These are phyloP conservation scores for Pteropus rufus DNA, from an alignment of 2,797 vertebrate genomes.

Conservation along the genomic window DNA sequence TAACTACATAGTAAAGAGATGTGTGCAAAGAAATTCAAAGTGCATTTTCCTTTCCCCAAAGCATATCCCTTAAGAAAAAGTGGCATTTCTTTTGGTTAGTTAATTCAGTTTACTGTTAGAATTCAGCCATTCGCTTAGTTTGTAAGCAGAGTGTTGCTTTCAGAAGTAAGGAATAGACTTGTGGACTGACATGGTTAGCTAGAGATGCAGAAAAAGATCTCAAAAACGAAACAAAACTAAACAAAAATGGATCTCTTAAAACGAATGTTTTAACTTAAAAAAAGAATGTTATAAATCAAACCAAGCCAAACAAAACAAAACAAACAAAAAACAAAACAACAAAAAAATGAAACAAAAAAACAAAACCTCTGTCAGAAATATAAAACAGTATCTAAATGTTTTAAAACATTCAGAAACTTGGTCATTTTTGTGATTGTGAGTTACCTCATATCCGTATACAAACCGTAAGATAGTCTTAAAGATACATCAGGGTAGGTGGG, in stretches of 20 bases:
- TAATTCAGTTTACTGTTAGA: conserved; percentile 79
- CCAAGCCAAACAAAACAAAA: conserved; percentile 70
- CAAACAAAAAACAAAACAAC: not conserved
- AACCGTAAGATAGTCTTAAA: conserved; percentile 98
- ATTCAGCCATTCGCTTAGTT: conserved; percentile 79
- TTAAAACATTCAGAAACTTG: conserved; percentile 77
- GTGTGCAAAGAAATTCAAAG: conserved; percentile 89
- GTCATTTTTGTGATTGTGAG: conserved; percentile 80
- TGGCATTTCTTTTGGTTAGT: conserved; percentile 77
- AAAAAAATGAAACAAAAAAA: conserved; percentile 24
- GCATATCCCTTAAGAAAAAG: conserved; percentile 76
- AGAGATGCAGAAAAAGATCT: conserved; percentile 78
- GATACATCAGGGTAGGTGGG: conserved; percentile 99
- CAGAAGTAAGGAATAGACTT: conserved; percentile 82
- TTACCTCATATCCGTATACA: conserved; percentile 98
- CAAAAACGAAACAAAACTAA: conserved; percentile 76
- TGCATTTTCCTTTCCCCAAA: conserved; percentile 82
- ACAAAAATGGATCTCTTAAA: conserved; percentile 77
- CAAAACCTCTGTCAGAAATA: conserved; percentile 75
- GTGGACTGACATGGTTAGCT: conserved; percentile 79
- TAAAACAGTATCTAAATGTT: conserved; percentile 79
- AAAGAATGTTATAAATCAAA: conserved; percentile 44
- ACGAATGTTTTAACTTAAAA: conserved; percentile 69
- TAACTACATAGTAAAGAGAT: conserved; percentile 90
- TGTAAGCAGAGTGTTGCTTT: conserved; percentile 80